Percentiles rank a stretch among this genome's conserved stretches.
phyloP scores from a whole-genome alignment of 2,113 vertebrate species.

The Cebus imitator region DNA sequence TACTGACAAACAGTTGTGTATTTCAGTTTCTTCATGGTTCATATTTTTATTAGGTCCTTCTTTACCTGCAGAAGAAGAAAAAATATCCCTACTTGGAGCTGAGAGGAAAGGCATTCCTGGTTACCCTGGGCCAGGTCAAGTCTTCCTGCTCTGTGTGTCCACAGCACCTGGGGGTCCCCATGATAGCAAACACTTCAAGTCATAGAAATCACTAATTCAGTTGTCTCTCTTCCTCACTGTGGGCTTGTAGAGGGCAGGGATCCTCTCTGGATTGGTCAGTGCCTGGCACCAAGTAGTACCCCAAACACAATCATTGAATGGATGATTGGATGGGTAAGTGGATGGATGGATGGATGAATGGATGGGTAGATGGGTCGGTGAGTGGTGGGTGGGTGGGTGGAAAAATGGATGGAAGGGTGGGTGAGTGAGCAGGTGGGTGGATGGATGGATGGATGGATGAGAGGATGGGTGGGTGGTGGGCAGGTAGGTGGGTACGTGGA shows the following conservation, averaged over 20 bases:
- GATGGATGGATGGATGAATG: accelerated
- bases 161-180: background rate
- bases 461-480: background rate
- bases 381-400: accelerated
- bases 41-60: background rate
- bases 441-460: too few species aligned
- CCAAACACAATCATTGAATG: background rate
- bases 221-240: background rate
- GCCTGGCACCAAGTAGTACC: background rate
- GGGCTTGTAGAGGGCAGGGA: background rate
- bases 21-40: background rate
- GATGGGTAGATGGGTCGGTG: background rate
- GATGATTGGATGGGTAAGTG: background rate
- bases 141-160: background rate
- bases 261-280: background rate
- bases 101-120: background rate
- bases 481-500: background rate
- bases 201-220: background rate
- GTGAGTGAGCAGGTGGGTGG: too few species aligned
- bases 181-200: background rate
- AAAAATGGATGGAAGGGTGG: background rate
- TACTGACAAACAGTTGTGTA: background rate
- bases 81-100: background rate
- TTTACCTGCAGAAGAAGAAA: background rate
- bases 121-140: background rate